Percentiles rank a stretch among this genome's conserved stretches.
phyloP scores from a whole-genome alignment of 1,140 invertebrate species.

The Nasonia longicornis region DNA sequence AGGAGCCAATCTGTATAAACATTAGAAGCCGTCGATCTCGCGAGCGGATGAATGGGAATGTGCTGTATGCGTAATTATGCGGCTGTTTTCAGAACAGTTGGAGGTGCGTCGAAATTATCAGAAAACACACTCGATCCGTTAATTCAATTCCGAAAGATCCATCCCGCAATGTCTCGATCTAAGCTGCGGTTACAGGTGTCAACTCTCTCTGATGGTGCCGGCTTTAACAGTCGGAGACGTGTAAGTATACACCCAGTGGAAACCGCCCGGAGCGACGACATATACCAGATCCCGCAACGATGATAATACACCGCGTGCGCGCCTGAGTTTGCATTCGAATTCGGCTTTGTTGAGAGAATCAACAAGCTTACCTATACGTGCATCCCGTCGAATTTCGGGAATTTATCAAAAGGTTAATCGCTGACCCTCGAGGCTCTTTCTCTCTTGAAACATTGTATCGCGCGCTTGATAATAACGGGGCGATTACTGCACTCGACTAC shows the following conservation, averaged over 20 bases:
- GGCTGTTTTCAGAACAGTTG: neutral
- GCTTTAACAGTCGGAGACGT: constrained; percentile 4
- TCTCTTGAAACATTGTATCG: neutral
- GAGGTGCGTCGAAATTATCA: neutral
- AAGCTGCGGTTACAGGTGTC: constrained; percentile 25
- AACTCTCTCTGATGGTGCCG: neutral
- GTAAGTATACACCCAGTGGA: neutral
- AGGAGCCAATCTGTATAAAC: neutral
- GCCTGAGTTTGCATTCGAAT: neutral
- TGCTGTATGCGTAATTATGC: no score
- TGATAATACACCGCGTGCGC: neutral
- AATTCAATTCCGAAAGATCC: no score
- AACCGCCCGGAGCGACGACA: neutral
- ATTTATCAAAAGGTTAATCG: neutral
- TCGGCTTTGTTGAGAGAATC: neutral
- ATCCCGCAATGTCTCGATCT: neutral
- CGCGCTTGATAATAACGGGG: neutral
- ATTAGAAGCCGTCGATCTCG: constrained; percentile 1
- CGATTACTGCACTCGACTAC: neutral
- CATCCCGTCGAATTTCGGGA: neutral
- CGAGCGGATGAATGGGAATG: neutral
- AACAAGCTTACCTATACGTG: neutral
- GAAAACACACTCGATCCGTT: no score
- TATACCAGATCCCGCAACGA: neutral
- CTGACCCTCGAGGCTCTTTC: neutral